These are phyloP conservation scores for Orius insidiosus DNA, from an alignment of 1,140 invertebrate species.

Conservation along the genomic window DNA sequence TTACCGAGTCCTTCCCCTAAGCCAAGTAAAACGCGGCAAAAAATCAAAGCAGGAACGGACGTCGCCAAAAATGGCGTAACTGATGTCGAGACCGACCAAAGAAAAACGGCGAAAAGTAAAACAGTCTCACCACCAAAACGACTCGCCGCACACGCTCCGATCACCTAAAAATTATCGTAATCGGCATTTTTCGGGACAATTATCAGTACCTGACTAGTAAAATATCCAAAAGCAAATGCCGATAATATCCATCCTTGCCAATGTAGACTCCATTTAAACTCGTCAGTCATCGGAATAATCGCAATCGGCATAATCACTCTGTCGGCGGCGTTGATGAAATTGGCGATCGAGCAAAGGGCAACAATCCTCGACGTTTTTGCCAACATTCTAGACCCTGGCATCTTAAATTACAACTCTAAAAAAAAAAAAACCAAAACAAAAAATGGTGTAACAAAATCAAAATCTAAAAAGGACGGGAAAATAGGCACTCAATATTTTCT, in stretches of 20 bases:
- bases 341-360: conserved; percentile 51
- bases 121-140: conserved; percentile 55
- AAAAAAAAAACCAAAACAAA: not conserved
- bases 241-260: conserved; percentile 64
- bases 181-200: not conserved
- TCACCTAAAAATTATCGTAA: conserved; percentile 30
- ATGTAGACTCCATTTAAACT: conserved; percentile 55
- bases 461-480: too few relatives aligned
- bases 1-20: conserved; percentile 60
- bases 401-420: not conserved
- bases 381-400: conserved; percentile 25
- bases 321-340: conserved; percentile 67
- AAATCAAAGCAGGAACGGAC: conserved; percentile 41
- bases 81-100: conserved; percentile 60
- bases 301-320: conserved; percentile 66
- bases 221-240: conserved; percentile 62
- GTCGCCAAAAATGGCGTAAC: conserved; percentile 50
- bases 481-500: too few relatives aligned
- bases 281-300: conserved; percentile 55
- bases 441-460: not conserved
- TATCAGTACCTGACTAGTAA: conserved; percentile 50
- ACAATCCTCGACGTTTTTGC: conserved; percentile 40
- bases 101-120: conserved; percentile 47
- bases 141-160: conserved; percentile 51
- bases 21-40: conserved; percentile 47